Conservation (phyloP, 2,888 invertebrate genomes). For the Caenorhabditis japonica region DNA sequence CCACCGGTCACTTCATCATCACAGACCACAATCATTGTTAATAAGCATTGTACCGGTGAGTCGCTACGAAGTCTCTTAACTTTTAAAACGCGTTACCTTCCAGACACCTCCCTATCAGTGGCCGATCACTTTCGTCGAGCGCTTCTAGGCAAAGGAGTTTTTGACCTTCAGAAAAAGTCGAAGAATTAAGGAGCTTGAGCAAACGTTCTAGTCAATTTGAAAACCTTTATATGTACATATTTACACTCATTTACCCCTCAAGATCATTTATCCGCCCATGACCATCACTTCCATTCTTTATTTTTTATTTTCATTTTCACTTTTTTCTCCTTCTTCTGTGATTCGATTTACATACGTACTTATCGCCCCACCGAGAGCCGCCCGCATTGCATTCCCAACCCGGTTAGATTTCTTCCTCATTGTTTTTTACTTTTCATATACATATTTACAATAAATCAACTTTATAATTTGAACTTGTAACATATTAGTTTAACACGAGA, state of each 20-base stretch:
- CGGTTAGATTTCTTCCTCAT: conserved; percentile 8
- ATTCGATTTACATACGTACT: not conserved
- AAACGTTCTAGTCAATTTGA: conserved; percentile 1
- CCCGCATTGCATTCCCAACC: conserved; percentile 4
- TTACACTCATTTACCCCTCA: conserved; percentile 12
- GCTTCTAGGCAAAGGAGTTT: conserved; percentile 47
- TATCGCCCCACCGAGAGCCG: no score
- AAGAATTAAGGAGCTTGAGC: not conserved
- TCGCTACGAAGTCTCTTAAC: no score
- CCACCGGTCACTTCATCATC: conserved; percentile 15
- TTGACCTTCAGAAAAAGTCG: conserved; percentile 37
- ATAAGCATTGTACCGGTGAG: conserved; percentile 29
- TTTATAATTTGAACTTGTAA: no score
- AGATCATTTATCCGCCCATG: conserved; percentile 1
- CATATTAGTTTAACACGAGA: no score
- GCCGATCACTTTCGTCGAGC: conserved; percentile 61
- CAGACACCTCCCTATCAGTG: conserved; percentile 52
- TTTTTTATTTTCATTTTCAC: no score
- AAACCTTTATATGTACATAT: conserved; percentile 15
- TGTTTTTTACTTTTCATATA: conserved; percentile 4
- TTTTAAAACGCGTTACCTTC: no score
- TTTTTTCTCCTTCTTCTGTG: not conserved
- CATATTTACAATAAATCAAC: conserved; percentile 2
- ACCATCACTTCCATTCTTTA: not conserved
- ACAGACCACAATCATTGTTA: conserved; percentile 30